Evolutionary conservation across 1,140 invertebrate genomes (phyloP).

Genomic region (Brachionus plicatilis): DNA sequence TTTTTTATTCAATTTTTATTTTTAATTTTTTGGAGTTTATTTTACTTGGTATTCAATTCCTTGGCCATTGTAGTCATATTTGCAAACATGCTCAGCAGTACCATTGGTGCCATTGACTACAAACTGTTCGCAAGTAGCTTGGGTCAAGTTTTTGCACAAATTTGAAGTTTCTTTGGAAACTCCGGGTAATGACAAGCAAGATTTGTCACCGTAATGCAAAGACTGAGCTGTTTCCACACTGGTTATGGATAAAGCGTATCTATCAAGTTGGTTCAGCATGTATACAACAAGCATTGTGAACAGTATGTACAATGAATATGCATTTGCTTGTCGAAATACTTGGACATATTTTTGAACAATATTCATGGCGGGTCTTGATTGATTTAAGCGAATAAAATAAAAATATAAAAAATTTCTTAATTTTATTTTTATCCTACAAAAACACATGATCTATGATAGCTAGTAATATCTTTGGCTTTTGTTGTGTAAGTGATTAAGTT

Average conservation of each 20-base stretch:
- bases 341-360: constrained; percentile 24
- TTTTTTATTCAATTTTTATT: not conserved
- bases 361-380: constrained; percentile 6
- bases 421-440: not conserved
- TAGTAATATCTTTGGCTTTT: not conserved
- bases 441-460: not conserved
- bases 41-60: constrained; percentile 75
- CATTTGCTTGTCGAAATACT: constrained; percentile 21
- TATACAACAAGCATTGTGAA: constrained; percentile 52
- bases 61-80: constrained; percentile 85
- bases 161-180: not conserved
- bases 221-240: constrained; percentile 54
- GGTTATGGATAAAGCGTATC: constrained; percentile 54
- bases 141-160: constrained; percentile 38
- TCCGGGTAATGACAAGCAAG: constrained; percentile 64
- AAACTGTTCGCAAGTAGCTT: constrained; percentile 39
- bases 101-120: constrained; percentile 57
- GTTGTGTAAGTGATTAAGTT: not conserved
- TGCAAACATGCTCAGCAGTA: constrained; percentile 63
- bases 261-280: constrained; percentile 56
- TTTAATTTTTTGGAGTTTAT: not conserved
- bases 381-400: not conserved
- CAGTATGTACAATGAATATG: constrained; percentile 53
- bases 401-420: not conserved
- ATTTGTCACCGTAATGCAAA: constrained; percentile 77